Evolutionary conservation across 2,797 vertebrate genomes (phyloP).

Genomic region (Falco novaeseelandiae): DNA sequence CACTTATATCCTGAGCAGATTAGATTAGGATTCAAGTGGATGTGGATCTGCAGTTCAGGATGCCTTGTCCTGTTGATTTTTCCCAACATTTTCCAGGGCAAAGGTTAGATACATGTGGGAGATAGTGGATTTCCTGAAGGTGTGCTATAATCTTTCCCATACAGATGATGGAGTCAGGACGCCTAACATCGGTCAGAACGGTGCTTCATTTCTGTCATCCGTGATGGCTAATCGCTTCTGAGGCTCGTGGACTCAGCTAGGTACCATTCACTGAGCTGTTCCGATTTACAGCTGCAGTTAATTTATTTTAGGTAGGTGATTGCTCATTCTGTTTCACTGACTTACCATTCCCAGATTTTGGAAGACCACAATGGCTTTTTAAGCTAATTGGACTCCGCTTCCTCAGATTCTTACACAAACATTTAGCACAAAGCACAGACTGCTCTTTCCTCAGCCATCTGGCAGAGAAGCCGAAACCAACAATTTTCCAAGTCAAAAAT

Average conservation of each 20-base stretch:
- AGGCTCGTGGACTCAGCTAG: neutral
- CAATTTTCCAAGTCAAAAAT: constrained; percentile 75
- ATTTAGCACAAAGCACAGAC: constrained; percentile 68
- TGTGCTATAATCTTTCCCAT: neutral
- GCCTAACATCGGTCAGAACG: neutral
- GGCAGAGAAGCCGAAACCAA: constrained; percentile 75
- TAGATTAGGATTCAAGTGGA: neutral
- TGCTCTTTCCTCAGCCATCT: constrained; percentile 78
- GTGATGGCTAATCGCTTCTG: neutral
- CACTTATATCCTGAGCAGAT: neutral
- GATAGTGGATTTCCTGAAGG: neutral
- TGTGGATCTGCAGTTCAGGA: neutral
- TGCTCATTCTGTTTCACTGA: neutral
- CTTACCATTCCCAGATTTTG: constrained; percentile 13
- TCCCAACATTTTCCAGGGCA: neutral
- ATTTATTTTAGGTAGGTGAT: constrained; percentile 11
- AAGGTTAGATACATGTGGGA: neutral
- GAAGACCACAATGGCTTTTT: constrained; percentile 62
- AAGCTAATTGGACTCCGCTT: constrained; percentile 68
- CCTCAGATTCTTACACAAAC: constrained; percentile 69
- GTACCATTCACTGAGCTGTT: neutral
- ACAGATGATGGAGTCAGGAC: neutral
- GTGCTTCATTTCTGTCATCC: neutral
- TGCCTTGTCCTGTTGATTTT: neutral
- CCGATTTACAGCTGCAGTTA: neutral